Base-by-base conservation (phyloP, 1,140 invertebrate genomes). In the Drosophila rhopaloa region DNA sequence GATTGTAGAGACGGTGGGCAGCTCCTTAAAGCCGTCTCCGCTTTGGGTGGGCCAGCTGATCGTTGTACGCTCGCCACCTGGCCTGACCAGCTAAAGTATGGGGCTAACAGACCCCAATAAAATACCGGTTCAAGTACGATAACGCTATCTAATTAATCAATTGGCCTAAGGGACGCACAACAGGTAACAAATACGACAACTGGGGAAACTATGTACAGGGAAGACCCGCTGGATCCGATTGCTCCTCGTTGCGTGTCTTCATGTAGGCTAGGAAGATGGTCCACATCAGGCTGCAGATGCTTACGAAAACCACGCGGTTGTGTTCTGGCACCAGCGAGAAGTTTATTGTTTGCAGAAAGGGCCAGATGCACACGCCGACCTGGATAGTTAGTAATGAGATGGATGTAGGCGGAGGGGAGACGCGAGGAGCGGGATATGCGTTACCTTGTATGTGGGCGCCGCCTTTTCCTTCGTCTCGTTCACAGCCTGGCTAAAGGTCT, bases 241-340 rank as follows among this genome's bases (percentile, higher is more conserved):
- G 19, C 32, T 61, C 5, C 13, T 70, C 13, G 16, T 78, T 41
- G 2, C 57, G 75, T n/a, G 57, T 76, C 91, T 97, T 97, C 96
- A 97, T 97, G 79, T 97, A 97, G 0, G 97, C 96, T 54, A 98
- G 93, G 91, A 97, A 97, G 76, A 95, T 95, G 24, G 96, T 97
- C 97, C 97, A 98, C 65, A 97, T 91, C 53, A 97, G 94, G 93
- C 96, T 97, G 86, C 96, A 97, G 13, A 95, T 90, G 86, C 96
- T 97, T 24, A 97, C 96, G 86, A 97, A 97, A n/a, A 96, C 94
- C 11, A 97, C 96, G 70, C 97, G 94, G 92, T 98, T 97, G 77
- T 94, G 94, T 89, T 97, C 96, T 29, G 95, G 94, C 56, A 98
- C 94, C 37, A 96, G 93, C 10, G 95, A 94, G 81, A 97, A 97